Base-by-base conservation (phyloP, 2,888 invertebrate genomes). In the Cosmorhoe ocellata region DNA sequence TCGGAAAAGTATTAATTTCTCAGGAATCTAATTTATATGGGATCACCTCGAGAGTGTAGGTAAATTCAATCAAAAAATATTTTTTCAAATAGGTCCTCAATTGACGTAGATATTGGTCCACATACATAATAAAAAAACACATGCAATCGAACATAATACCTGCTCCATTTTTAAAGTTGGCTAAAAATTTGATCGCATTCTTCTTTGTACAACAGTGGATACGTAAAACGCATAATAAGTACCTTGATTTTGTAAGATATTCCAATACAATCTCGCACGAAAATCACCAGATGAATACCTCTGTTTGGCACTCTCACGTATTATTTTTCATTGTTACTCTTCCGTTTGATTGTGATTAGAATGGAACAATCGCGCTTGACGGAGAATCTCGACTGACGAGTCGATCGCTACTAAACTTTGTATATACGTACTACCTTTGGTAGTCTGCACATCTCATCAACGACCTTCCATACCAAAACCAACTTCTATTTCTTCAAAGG, bases 341-440 rank as follows among this genome's bases (percentile, higher is more conserved):
- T 42, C 40, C 6, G 11, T 44, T 48, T 36, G 32, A 27, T 40
- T 40, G 40, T 26, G 36, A 46, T 56, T 51, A 51, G 46, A 56
- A 30, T 31, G 39, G 30, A 39, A 56, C 56, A 57, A 51, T 31
- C 56, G 39, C 58, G 43, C 39, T 48, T 51, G 46, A 49, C 13
- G 55, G 51, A 58, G 59, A 56, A 53, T 42, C 56, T 44, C 60
- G 58, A 64, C 64, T 64, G 64, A 50, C 58, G 44, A 46, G 37
- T 36, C 32, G 38, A 40, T 34, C 54, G 51, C 52, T 43, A 48
- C 58, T 54, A 61, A 61, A 58, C 56, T 59, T 18, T 56, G 64
- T 59, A 58, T 64, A 61, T 64, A 64, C 61, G 55, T 57, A 45
- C 56, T 39, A 39, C 40, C 44, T 31, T 34, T 51, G 47, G 53